Evolutionary conservation across 2,888 invertebrate genomes (phyloP).

Genomic region (Malthinus seriepunctatus): DNA sequence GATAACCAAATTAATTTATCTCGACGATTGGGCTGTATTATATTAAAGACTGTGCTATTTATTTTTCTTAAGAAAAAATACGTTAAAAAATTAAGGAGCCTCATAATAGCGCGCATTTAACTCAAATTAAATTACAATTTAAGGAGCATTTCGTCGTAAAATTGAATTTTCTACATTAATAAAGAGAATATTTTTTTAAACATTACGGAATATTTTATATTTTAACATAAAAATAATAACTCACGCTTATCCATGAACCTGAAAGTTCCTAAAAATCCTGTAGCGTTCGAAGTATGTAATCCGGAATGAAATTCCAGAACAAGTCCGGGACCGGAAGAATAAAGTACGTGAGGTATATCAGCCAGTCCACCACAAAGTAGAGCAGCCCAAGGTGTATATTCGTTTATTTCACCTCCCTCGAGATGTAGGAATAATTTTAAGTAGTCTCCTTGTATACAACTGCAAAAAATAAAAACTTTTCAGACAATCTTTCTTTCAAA

Average conservation of each 20-base stretch:
- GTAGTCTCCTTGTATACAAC: slow-evolving; percentile 75
- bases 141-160: too few relatives aligned
- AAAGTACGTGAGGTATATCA: slow-evolving; percentile 72
- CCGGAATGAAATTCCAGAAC: slow-evolving; percentile 75
- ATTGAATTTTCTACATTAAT: too few relatives aligned
- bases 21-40: too few relatives aligned
- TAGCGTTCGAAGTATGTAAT: slow-evolving; percentile 59
- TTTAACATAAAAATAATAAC: slow-evolving; percentile 45
- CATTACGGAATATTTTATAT: too few relatives aligned
- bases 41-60: too few relatives aligned
- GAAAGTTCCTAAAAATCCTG: slow-evolving; percentile 77
- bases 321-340: slow-evolving; percentile 74
- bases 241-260: slow-evolving; percentile 78
- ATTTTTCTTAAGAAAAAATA: too few relatives aligned
- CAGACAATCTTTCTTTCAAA: slow-evolving; percentile 7
- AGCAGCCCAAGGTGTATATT: slow-evolving; percentile 75
- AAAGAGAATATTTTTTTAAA: too few relatives aligned
- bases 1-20: too few relatives aligned
- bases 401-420: slow-evolving; percentile 71
- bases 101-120: too few relatives aligned
- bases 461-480: slow-evolving; percentile 55
- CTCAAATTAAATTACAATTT: too few relatives aligned
- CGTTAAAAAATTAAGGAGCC: too few relatives aligned
- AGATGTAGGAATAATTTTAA: slow-evolving; percentile 78
- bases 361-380: slow-evolving; percentile 71